A percentile compares a stretch with the other conserved stretches of the same genome.
Conservation (phyloP, 2,888 invertebrate genomes). For the Drosophila picticornis region DNA sequence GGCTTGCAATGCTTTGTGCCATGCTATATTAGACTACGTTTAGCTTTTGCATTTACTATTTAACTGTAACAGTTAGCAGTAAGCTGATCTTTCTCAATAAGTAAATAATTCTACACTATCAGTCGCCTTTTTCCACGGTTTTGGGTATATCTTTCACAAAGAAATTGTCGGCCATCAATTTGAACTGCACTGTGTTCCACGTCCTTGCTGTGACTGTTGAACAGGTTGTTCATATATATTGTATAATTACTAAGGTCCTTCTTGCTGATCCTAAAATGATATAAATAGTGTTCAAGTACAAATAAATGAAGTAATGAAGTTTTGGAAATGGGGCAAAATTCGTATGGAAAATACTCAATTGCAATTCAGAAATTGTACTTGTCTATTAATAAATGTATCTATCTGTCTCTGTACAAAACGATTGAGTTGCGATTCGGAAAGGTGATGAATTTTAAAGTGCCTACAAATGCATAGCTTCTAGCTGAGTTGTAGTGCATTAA, state of each 20-base stretch:
- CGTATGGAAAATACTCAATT: neutral
- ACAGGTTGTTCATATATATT: constrained; percentile 88
- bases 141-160: constrained; percentile 88
- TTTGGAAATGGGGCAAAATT: neutral
- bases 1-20: constrained; percentile 59
- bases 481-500: constrained; percentile 2
- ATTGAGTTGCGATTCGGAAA: neutral
- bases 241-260: constrained; percentile 87
- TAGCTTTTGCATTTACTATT: constrained; percentile 66
- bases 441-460: constrained; percentile 46
- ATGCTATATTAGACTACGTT: constrained; percentile 58
- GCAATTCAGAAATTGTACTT: neutral
- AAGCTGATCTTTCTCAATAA: constrained; percentile 39
- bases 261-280: constrained; percentile 87
- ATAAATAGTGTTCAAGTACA: neutral
- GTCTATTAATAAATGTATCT: neutral
- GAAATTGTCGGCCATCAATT: constrained; percentile 88
- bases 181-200: constrained; percentile 89
- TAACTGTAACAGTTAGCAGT: constrained; percentile 44
- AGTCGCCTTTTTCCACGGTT: constrained; percentile 60
- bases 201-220: constrained; percentile 90
- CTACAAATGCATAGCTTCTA: constrained; percentile 14
- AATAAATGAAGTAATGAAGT: neutral
- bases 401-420: neutral
- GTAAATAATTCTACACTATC: constrained; percentile 43